Percentiles rank a stretch among this genome's conserved stretches.
Conservation (phyloP, 2,797 vertebrate genomes). For the Microcaecilia unicolor region DNA sequence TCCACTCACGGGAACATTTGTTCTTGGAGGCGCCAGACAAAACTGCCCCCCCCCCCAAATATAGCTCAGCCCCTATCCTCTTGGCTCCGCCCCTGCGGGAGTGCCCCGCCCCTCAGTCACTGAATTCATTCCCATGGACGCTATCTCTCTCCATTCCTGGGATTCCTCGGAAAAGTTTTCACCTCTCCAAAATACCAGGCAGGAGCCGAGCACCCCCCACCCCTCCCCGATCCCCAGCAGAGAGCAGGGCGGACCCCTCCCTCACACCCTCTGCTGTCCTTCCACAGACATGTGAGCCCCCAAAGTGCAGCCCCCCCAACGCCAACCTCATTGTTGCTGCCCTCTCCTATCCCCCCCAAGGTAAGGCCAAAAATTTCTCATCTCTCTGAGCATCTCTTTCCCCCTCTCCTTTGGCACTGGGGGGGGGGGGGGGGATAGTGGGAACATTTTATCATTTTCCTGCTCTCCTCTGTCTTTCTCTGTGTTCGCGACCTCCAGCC, state of each 20-base stretch:
- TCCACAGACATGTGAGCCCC: too few species aligned
- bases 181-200: constrained; percentile 32
- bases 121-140: constrained; percentile 31
- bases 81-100: not conserved
- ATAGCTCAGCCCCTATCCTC: not conserved
- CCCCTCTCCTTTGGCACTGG: constrained; percentile 4
- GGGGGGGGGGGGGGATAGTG: constrained; percentile 10
- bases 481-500: too few species aligned
- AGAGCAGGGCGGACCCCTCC: constrained; percentile 14
- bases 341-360: not conserved
- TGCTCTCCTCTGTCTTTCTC: too few species aligned
- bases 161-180: constrained; percentile 34
- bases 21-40: too few species aligned
- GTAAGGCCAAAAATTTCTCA: constrained; percentile 8
- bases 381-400: not conserved
- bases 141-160: constrained; percentile 30
- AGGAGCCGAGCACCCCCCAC: constrained; percentile 14
- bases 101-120: constrained; percentile 31
- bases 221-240: constrained; percentile 12
- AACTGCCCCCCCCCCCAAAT: too few species aligned
- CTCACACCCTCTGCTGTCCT: too few species aligned
- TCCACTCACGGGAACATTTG: too few species aligned
- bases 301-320: not conserved
- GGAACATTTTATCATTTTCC: constrained; percentile 18
- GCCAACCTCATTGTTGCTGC: not conserved